phyloP scores from a whole-genome alignment of 92 coral and sea anemone genomes.

The Porites cylindrica region DNA sequence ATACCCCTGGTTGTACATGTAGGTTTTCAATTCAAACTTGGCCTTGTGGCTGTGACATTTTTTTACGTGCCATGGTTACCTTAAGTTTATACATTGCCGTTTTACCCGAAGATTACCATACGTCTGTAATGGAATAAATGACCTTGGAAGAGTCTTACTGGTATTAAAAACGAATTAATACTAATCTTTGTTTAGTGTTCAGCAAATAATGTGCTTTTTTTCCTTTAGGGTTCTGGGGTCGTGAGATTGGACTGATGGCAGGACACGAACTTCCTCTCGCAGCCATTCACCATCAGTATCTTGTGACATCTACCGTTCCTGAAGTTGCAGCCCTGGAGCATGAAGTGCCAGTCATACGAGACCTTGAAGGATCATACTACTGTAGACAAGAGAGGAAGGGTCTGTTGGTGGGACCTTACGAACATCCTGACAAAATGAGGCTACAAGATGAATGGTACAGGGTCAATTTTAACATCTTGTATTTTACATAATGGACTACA shows the following conservation, averaged over 20 bases:
- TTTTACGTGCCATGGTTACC: no score
- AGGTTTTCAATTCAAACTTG: no score
- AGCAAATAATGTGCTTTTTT: neutral
- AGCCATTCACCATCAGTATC: slow-evolving; percentile 95
- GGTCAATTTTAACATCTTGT: neutral
- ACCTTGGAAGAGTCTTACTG: no score
- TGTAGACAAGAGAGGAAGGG: slow-evolving; percentile 92
- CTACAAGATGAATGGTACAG: slow-evolving; percentile 92
- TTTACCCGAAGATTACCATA: no score
- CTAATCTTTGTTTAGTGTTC: neutral
- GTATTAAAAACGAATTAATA: no score
- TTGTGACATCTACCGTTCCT: slow-evolving; percentile 91
- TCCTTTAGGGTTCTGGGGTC: slow-evolving; percentile 91
- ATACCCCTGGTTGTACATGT: no score
- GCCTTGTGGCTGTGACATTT: no score
- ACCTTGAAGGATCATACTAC: slow-evolving; percentile 93
- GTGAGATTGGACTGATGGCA: slow-evolving; percentile 95
- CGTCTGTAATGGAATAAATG: no score
- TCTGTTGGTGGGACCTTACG: slow-evolving; percentile 92
- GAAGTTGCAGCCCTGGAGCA: slow-evolving; percentile 88
- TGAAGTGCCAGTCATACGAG: slow-evolving; percentile 93
- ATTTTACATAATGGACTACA: no score
- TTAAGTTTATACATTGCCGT: no score
- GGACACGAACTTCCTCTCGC: slow-evolving; percentile 86
- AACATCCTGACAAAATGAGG: slow-evolving; percentile 86